Evolutionary conservation across 2,888 invertebrate genomes (phyloP), one percentile per base, ranked within the genome.

Genomic region (Patella ulyssiponensis): DNA sequence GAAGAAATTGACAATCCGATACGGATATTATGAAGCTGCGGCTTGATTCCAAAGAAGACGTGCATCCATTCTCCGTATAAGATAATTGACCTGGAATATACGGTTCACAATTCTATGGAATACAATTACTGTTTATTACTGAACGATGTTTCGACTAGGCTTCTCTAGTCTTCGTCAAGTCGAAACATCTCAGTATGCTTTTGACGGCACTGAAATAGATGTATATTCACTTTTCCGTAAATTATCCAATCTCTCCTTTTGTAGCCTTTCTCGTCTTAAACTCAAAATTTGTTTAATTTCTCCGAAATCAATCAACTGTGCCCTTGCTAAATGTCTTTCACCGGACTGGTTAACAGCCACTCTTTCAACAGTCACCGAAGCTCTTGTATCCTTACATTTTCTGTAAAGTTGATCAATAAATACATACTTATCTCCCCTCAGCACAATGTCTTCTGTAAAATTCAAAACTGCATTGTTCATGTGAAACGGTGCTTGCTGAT

Each of bases 231-330:
- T 64, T 64, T 64, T 64, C 64, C 23, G 20, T 14, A 64, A 64
- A 64, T 64, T 64, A 14, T 64, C 64, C 20, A 64, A 14, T 64
- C 64, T 20, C 3, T 64, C 64, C 23, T 64, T 64, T 9, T 64
- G 20, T 11, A 64, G 64, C 23, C 23, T 23, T 4, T 64, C 64
- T 20, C 64, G 20, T 64, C 64, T 64, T 1, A 64, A 23, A 11
- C 20, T 12, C 64, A 64, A 23, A 64, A 64, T 64, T 11, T 64
- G 64, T 64, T 64, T 64, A 14, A 64, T 64, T 64, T 64, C 64
- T 23, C 20, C 20, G 4, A 64, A 64, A 23, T 64, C 64, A 12
- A 64, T 64, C 20, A 64, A 15, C 23, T 64, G 64, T 23, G 64
- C 64, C 17, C 64, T 64, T 23, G 64, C 20, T 23, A 64, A 20